These are phyloP conservation scores for Equus quagga DNA, from an alignment of 2,113 vertebrate genomes.

Conservation along the genomic window DNA sequence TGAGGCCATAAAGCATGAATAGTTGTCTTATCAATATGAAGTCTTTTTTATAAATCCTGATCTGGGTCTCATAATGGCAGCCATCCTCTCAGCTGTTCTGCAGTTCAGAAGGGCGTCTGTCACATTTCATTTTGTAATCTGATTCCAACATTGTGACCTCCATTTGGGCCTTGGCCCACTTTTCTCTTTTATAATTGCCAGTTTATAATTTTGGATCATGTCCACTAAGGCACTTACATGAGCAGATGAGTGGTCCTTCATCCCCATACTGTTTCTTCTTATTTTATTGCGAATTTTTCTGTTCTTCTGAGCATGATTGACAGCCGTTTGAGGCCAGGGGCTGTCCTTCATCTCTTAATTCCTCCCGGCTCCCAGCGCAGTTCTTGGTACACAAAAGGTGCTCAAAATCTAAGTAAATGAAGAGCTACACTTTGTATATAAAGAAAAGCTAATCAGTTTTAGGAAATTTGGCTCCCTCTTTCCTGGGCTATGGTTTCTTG, in stretches of 20 bases:
- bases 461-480: neutral
- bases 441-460: neutral
- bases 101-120: neutral
- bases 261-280: neutral
- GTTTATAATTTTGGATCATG: neutral
- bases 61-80: neutral
- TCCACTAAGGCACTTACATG: neutral
- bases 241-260: neutral
- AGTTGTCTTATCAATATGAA: neutral
- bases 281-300: too few relatives aligned
- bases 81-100: neutral
- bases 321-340: too few relatives aligned
- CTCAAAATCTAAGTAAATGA: neutral
- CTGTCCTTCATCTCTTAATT: neutral
- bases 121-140: neutral
- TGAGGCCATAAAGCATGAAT: neutral
- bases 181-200: neutral
- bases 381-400: neutral
- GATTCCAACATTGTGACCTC: neutral
- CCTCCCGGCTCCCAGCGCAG: neutral
- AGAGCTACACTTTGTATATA: neutral
- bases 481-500: neutral
- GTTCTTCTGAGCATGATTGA: neutral
- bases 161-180: neutral
- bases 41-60: neutral